Evolutionary conservation across 2,113 vertebrate genomes (phyloP).

Genomic region (Myotis lucifugus): DNA sequence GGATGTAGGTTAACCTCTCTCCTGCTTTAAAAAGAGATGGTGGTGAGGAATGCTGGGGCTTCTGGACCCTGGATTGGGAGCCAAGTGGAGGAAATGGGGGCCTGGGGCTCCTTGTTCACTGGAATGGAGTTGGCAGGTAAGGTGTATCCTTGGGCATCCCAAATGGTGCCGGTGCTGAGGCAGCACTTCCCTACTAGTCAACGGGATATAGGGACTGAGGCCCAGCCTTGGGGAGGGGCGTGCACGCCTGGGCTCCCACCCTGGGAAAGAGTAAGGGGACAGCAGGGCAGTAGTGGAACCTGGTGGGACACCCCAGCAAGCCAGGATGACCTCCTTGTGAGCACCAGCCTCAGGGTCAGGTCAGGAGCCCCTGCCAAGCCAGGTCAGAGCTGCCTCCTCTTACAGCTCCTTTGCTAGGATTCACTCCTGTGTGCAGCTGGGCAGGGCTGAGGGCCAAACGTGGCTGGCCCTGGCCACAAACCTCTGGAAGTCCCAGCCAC

Average conservation of each 20-base stretch:
- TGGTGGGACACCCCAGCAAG: background rate
- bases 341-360: background rate
- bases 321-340: background rate
- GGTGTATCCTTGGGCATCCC: background rate
- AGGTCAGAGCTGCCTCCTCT: background rate
- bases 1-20: background rate
- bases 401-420: background rate
- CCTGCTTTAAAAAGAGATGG: background rate
- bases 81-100: background rate
- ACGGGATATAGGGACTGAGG: background rate
- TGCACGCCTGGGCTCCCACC: background rate
- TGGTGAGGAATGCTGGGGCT: background rate
- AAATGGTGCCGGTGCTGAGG: background rate
- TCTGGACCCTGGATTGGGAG: background rate
- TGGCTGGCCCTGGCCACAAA: background rate
- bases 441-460: background rate
- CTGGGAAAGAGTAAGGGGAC: background rate
- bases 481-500: background rate
- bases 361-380: background rate
- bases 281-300: background rate
- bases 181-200: background rate
- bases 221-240: background rate
- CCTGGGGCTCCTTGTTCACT: background rate
- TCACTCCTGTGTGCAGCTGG: background rate
- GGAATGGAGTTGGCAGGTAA: background rate